Percentiles rank a stretch among this genome's conserved stretches.
phyloP scores from a whole-genome alignment of 1,140 invertebrate species.

The Trichonephila clavata region DNA sequence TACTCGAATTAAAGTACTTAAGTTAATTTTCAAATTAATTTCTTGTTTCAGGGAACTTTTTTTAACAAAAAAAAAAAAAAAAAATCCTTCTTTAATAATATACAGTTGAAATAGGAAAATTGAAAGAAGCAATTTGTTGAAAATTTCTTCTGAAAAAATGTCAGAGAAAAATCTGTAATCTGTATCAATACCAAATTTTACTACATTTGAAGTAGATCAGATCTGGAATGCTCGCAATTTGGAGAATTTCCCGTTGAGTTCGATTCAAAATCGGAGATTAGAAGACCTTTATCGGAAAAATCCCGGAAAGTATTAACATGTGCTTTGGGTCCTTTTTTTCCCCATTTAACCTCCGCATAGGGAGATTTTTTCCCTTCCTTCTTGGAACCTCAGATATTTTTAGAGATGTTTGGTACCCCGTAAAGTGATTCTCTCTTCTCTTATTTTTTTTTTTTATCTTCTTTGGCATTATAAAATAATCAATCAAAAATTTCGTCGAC shows the following conservation, averaged over 20 bases:
- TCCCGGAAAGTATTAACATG: slow-evolving; percentile 74
- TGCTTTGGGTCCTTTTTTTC: slow-evolving; percentile 50
- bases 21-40: too few species aligned
- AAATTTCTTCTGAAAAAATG: too few species aligned
- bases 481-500: slow-evolving; percentile 51
- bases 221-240: neutral
- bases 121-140: too few species aligned
- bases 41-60: too few species aligned
- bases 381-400: slow-evolving; percentile 52
- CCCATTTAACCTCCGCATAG: slow-evolving; percentile 36
- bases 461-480: slow-evolving; percentile 62
- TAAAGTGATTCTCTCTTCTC: slow-evolving; percentile 68
- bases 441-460: slow-evolving; percentile 50
- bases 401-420: slow-evolving; percentile 51
- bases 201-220: neutral
- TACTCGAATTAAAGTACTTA: too few species aligned
- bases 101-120: too few species aligned
- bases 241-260: slow-evolving; percentile 41
- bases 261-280: slow-evolving; percentile 73
- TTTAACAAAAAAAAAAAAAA: too few species aligned
- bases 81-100: too few species aligned
- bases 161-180: too few species aligned
- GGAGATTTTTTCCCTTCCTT: neutral
- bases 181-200: too few species aligned
- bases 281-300: slow-evolving; percentile 67